Evolutionary conservation across 2,888 invertebrate species (phyloP), one percentile per base, ranked within the genome.

Genomic region (Conistra vaccinii): DNA sequence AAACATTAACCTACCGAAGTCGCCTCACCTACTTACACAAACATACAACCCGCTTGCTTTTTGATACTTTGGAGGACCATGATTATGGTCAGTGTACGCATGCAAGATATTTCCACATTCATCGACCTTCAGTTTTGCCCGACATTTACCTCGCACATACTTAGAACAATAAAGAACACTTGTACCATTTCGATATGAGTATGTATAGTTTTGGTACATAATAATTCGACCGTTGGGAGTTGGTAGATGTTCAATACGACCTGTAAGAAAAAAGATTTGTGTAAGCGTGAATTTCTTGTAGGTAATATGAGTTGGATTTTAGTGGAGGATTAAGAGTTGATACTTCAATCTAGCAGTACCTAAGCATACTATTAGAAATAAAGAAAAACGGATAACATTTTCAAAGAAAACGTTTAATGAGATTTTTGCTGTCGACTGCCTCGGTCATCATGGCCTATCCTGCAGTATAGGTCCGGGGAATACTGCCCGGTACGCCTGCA

Each of bases 141-240:
- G 53, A 66, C 83, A 81, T 42, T 60, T 78, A 1, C 83, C 83
- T 29, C 83, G 78, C 9, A 60, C 6, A 12, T 69, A 62, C 29
- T 73, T 78, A 0, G 81, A 83, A 63, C 81, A 81, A 62, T 73
- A 78, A 3, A 81, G 65, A 3, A 32, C 20, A n/a, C 14, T 26
- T 9, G 26, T 70, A 0, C 39, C 55, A 20, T 61, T 58, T 0
- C 81, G 77, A 42, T 35, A 75, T 26, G 85, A 84, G 29, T 58
- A 85, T 29, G 85, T 81, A 45, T 69, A 76, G 1, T 73, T 32
- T 57, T 69, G 62, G 23, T 84, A 85, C 63, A 73, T 74, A 10
- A 84, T 12, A 17, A 86, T 61, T 23, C 72, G 58, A 9, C 85
- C 85, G 5, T 55, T 72, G 12, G 51, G 2, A 12, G 85, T 85